Percentiles rank a stretch among this genome's conserved stretches.
Conservation (phyloP, 1,140 invertebrate genomes). For the Subanguina moxae region DNA sequence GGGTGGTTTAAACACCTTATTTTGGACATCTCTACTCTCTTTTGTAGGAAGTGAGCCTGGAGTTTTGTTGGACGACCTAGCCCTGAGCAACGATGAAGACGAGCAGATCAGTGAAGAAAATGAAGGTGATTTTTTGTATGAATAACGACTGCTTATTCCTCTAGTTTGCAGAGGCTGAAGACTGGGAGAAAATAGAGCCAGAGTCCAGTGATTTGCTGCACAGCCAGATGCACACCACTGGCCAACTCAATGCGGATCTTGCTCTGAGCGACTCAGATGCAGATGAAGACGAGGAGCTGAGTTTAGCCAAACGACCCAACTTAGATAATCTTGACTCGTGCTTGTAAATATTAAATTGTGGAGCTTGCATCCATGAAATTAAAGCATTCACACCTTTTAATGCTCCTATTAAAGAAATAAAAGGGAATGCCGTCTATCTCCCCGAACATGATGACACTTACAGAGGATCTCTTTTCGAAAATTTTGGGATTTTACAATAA, state of each 20-base stretch:
- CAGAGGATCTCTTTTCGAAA: no score
- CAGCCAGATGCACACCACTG: constrained; percentile 31
- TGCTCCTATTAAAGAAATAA: no score
- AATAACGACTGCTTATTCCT: constrained; percentile 1
- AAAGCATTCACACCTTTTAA: no score
- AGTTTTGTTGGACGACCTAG: constrained; percentile 31
- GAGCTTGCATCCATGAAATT: no score
- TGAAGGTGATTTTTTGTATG: constrained; percentile 18
- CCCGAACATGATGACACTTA: no score
- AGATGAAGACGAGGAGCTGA: constrained; percentile 13
- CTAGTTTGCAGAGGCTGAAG: constrained; percentile 8
- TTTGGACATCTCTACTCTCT: neutral
- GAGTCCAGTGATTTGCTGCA: constrained; percentile 18
- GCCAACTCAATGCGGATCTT: constrained; percentile 37
- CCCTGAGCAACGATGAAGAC: constrained; percentile 15
- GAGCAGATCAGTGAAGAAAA: constrained; percentile 12
- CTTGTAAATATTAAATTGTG: neutral
- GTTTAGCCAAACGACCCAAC: constrained; percentile 19
- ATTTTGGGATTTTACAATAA: no score
- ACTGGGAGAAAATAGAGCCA: constrained; percentile 8
- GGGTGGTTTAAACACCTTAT: no score
- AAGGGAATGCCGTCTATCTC: no score
- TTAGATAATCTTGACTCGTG: constrained; percentile 23
- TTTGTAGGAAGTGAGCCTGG: constrained; percentile 2
- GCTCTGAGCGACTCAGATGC: constrained; percentile 36